phyloP scores from a whole-genome alignment of 2,797 vertebrate genomes.

The Poeciliopsis paucimaculata region DNA sequence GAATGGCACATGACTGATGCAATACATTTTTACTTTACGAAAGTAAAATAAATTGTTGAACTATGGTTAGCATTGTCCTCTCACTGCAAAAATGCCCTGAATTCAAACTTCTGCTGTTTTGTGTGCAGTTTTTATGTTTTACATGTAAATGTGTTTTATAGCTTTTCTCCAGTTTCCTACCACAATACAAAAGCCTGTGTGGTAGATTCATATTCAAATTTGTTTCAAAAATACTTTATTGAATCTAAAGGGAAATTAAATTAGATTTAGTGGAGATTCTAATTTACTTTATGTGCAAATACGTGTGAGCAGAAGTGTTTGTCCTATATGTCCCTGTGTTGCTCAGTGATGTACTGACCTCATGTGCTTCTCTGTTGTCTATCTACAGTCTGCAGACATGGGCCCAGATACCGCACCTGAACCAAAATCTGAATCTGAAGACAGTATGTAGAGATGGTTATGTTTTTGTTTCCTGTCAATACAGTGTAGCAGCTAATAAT shows the following conservation, averaged over 20 bases:
- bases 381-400: constrained; percentile 58
- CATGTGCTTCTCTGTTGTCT: constrained; percentile 14
- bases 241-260: too few relatives aligned
- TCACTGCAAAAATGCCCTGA: neutral
- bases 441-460: constrained; percentile 53
- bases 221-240: too few relatives aligned
- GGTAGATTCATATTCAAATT: neutral
- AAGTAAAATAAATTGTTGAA: neutral
- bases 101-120: neutral
- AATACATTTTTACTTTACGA: neutral
- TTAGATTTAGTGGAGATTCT: neutral
- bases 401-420: constrained; percentile 52
- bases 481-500: neutral
- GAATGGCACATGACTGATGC: neutral
- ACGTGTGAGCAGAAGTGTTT: neutral
- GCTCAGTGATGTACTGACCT: neutral
- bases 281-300: neutral
- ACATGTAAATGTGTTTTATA: neutral
- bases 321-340: neutral
- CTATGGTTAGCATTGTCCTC: neutral
- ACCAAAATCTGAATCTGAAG: constrained; percentile 55
- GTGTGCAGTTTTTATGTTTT: neutral
- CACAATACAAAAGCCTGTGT: neutral
- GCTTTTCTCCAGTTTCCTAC: neutral
- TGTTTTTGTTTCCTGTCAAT: neutral